Conservation (phyloP, 2,888 invertebrate genomes). For the Keiferia lycopersicella region DNA sequence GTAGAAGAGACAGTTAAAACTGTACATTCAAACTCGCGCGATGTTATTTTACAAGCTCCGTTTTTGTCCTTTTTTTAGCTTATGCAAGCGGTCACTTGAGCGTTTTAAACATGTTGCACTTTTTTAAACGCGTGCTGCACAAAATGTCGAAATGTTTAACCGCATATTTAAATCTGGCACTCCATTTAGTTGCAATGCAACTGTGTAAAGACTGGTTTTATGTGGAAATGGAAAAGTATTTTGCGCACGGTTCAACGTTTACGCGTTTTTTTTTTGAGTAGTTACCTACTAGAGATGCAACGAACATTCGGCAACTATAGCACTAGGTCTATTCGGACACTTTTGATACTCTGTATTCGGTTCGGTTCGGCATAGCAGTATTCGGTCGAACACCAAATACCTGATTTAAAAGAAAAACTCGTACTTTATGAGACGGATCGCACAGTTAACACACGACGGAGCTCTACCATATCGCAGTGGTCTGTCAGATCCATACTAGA, state of each 20-base stretch:
- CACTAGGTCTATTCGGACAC: too few species aligned
- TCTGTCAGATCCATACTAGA: too few species aligned
- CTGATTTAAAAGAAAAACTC: too few species aligned
- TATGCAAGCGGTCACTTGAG: slow-evolving; percentile 5
- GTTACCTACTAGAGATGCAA: too few species aligned
- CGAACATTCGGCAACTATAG: too few species aligned
- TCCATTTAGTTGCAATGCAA: not conserved
- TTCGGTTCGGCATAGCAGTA: too few species aligned
- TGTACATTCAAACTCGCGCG: slow-evolving; percentile 12
- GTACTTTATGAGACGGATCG: too few species aligned
- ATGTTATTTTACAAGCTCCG: slow-evolving; percentile 7
- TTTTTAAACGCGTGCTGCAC: not conserved
- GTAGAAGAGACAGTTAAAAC: slow-evolving; percentile 13
- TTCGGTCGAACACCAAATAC: too few species aligned
- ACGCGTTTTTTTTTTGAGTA: not conserved
- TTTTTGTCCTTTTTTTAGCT: not conserved
- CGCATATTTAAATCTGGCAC: not conserved
- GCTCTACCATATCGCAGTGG: too few species aligned
- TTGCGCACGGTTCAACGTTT: not conserved
- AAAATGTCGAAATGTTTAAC: too few species aligned
- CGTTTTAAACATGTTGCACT: not conserved
- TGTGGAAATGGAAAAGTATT: not conserved
- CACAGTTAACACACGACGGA: too few species aligned
- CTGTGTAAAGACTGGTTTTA: not conserved
- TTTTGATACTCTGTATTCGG: too few species aligned